Evolutionary conservation across 2,113 vertebrate species (phyloP).

Genomic region (Notarius quadriscutis): DNA sequence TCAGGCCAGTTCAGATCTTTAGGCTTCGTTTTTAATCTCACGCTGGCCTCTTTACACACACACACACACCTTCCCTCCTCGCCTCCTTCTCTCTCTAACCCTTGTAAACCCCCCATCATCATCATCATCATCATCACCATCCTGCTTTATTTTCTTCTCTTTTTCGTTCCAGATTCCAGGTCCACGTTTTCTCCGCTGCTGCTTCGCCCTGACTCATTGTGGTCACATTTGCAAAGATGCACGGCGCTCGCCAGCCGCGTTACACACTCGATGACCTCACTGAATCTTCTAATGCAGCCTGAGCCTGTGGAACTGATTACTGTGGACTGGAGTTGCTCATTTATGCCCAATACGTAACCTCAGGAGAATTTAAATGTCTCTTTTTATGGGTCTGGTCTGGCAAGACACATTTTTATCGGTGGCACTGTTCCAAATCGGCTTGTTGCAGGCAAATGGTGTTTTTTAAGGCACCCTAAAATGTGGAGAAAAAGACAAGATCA

Average conservation of each 20-base stretch:
- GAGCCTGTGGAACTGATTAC: conserved; percentile 50
- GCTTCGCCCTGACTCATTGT: conserved; percentile 25
- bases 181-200: conserved; percentile 12
- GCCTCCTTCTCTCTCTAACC: conserved; percentile 4
- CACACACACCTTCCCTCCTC: conserved; percentile 16
- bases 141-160: conserved; percentile 10
- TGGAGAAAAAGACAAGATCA: neutral
- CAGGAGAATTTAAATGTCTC: conserved; percentile 40
- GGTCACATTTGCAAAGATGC: conserved; percentile 36
- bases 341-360: conserved; percentile 47
- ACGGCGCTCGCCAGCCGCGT: conserved; percentile 9
- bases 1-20: conserved; percentile 66
- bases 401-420: conserved; percentile 43
- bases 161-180: conserved; percentile 1
- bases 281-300: conserved; percentile 32
- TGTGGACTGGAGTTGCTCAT: conserved; percentile 48
- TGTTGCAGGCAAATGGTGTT: conserved; percentile 43
- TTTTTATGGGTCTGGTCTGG: conserved; percentile 52
- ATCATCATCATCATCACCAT: conserved; percentile 42
- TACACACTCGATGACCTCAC: conserved; percentile 43
- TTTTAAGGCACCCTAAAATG: conserved; percentile 21
- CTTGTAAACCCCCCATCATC: conserved; percentile 39
- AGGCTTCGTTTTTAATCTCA: conserved; percentile 73
- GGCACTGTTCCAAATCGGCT: conserved; percentile 45
- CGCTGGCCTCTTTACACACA: conserved; percentile 69